phyloP scores from a whole-genome alignment of 2,797 vertebrate genomes.

The Neosilurus mollespiculum region DNA sequence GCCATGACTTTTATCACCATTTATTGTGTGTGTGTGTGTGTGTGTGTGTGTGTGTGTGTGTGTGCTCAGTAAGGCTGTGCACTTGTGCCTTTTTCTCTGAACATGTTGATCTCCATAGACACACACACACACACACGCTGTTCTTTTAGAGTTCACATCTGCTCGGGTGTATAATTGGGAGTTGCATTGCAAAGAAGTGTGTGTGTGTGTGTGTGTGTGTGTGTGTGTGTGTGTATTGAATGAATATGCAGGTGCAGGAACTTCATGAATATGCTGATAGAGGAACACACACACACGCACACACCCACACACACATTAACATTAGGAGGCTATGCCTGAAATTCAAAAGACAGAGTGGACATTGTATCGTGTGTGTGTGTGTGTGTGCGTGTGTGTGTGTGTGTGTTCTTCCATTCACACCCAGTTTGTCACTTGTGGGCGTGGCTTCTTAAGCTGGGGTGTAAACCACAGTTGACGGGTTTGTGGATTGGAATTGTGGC shows the following conservation, averaged over 20 bases:
- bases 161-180: conserved; percentile 33
- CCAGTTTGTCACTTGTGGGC: background rate
- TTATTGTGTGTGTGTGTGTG: background rate
- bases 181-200: background rate
- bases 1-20: background rate
- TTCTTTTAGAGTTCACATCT: conserved; percentile 24
- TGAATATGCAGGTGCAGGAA: conserved; percentile 19
- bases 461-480: background rate
- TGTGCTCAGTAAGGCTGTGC: background rate
- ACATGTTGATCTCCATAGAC: background rate
- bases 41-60: conserved; percentile 2
- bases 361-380: background rate
- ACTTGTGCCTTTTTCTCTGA: background rate
- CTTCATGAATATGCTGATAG: conserved; percentile 20
- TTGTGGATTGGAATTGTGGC: too few species aligned
- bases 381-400: conserved; percentile 7
- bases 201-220: conserved; percentile 1
- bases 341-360: background rate
- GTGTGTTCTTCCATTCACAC: background rate
- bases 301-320: background rate
- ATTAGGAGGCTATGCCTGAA: background rate
- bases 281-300: background rate
- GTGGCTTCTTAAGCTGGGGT: background rate
- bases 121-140: background rate
- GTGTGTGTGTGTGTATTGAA: background rate